A percentile compares a stretch with the other conserved stretches of the same genome.
Conservation (phyloP, 2,113 vertebrate genomes). For the Tupaia chinensis region DNA sequence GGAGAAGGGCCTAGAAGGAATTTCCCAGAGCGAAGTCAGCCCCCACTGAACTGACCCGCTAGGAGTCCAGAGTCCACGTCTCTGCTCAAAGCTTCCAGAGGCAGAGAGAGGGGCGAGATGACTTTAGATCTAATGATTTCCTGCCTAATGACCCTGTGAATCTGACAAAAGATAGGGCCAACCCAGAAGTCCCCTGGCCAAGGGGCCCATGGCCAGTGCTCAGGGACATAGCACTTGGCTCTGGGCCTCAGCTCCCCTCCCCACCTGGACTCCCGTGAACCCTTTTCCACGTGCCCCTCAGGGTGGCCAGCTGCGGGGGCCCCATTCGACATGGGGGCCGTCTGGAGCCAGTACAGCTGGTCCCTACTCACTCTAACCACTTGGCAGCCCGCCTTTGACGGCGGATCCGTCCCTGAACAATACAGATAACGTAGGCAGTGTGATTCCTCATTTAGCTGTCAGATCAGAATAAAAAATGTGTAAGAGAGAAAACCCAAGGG, state of each 20-base stretch:
- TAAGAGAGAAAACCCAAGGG: slow-evolving; percentile 68
- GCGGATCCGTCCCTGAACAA: slow-evolving; percentile 72
- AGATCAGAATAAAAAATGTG: slow-evolving; percentile 67
- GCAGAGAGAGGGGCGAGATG: background rate
- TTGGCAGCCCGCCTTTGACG: slow-evolving; percentile 58
- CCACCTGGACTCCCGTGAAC: background rate
- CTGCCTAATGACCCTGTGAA: background rate
- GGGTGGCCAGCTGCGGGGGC: background rate
- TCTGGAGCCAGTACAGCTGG: background rate
- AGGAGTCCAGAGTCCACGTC: background rate
- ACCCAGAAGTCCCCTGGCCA: background rate
- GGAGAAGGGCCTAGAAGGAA: too few relatives aligned
- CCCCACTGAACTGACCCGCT: background rate
- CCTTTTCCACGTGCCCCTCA: background rate
- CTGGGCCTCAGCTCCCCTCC: background rate
- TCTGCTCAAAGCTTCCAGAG: background rate
- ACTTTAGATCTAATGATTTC: background rate
- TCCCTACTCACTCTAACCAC: background rate
- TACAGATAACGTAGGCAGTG: slow-evolving; percentile 67
- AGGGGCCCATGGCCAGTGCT: background rate
- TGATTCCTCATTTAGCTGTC: slow-evolving; percentile 73
- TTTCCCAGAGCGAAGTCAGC: background rate
- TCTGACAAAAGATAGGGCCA: background rate
- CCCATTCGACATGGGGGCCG: accelerated
- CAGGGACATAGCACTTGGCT: accelerated